Conservation (phyloP, 2,113 vertebrate species). For the Chelonoidis abingdonii region DNA sequence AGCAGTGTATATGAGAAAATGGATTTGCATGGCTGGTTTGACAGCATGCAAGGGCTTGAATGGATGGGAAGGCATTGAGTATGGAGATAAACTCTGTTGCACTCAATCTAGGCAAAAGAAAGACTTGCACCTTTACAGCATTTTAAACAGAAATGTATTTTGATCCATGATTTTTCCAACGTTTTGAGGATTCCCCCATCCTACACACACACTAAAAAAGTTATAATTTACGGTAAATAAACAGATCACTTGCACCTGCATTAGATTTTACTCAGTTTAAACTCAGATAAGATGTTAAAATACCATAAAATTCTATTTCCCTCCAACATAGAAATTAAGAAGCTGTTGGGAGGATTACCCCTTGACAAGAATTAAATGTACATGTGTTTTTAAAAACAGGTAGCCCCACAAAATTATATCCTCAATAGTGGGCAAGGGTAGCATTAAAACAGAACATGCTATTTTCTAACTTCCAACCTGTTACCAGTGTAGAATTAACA, state of each 20-base stretch:
- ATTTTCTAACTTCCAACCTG: slow-evolving; percentile 26
- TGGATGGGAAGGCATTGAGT: background rate
- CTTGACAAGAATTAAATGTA: background rate
- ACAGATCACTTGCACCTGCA: background rate
- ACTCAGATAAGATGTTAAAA: background rate
- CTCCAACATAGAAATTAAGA: background rate
- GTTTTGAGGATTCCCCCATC: too few relatives aligned
- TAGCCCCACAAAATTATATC: slow-evolving; percentile 1
- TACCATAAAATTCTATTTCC: background rate
- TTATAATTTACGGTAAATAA: background rate
- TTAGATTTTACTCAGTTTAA: background rate
- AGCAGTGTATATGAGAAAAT: background rate
- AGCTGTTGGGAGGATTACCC: background rate
- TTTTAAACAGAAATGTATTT: background rate
- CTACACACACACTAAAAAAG: background rate
- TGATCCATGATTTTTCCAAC: background rate
- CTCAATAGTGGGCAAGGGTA: slow-evolving; percentile 14
- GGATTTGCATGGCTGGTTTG: slow-evolving; percentile 50
- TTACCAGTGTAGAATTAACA: slow-evolving; percentile 46
- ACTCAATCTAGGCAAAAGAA: slow-evolving; percentile 31
- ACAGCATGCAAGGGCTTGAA: slow-evolving; percentile 40
- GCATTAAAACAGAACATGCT: background rate
- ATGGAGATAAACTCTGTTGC: slow-evolving; percentile 41
- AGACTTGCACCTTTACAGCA: slow-evolving; percentile 35
- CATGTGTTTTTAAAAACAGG: background rate